Percentiles rank a stretch among this genome's conserved stretches.
These are phyloP conservation scores for Microdon myrmicae DNA, from an alignment of 2,888 invertebrate genomes.

Conservation along the genomic window DNA sequence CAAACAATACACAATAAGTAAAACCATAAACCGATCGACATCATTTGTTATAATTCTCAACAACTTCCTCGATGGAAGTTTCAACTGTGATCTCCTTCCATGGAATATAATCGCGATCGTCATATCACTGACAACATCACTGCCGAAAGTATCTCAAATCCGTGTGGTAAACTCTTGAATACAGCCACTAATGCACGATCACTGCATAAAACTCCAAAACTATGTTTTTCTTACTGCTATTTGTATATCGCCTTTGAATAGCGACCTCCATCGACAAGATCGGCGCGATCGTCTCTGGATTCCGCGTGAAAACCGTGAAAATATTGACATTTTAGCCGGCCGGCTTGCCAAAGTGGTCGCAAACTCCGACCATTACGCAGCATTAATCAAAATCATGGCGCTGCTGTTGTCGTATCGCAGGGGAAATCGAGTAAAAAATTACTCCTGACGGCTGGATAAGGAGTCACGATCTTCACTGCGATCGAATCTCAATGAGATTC, in stretches of 20 bases:
- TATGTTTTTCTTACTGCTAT: slow-evolving; percentile 43
- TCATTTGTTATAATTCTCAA: slow-evolving; percentile 31
- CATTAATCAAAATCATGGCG: slow-evolving; percentile 44
- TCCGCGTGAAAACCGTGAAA: slow-evolving; percentile 38
- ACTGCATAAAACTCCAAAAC: slow-evolving; percentile 26
- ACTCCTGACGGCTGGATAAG: slow-evolving; percentile 27
- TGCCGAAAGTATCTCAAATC: slow-evolving; percentile 35
- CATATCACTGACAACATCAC: slow-evolving; percentile 39
- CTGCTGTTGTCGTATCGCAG: slow-evolving; percentile 4
- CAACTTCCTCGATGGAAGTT: slow-evolving; percentile 40
- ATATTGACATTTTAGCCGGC: slow-evolving; percentile 33
- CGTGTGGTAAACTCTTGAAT: slow-evolving; percentile 15
- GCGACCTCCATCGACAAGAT: slow-evolving; percentile 10
- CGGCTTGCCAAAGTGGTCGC: slow-evolving; percentile 2
- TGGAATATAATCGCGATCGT: background rate
- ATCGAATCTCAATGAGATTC: slow-evolving; percentile 27
- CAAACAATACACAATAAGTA: slow-evolving; percentile 25
- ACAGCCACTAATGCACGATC: slow-evolving; percentile 25
- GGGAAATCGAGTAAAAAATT: slow-evolving; percentile 11
- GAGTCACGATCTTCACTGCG: slow-evolving; percentile 42
- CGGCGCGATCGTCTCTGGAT: slow-evolving; percentile 3
- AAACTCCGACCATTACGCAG: slow-evolving; percentile 27
- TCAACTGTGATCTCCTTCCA: too few relatives aligned
- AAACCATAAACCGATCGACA: slow-evolving; percentile 8
- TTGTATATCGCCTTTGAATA: slow-evolving; percentile 39